Base-by-base conservation (phyloP, 2,888 invertebrate species). In the Mechanitis mazaeus region DNA sequence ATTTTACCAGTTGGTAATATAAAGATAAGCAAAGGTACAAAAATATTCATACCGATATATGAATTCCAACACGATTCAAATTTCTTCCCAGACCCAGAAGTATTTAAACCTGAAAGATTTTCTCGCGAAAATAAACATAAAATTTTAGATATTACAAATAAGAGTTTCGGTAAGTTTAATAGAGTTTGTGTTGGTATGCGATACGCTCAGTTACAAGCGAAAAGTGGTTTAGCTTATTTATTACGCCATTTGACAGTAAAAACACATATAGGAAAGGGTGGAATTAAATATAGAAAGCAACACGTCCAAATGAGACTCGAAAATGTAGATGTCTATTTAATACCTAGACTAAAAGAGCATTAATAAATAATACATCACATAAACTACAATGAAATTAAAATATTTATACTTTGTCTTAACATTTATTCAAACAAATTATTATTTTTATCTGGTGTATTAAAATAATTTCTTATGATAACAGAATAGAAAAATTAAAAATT, bases 121-220 rank as follows among this genome's bases (percentile, higher is more conserved):
- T 63, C 71, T 4, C 70, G 73, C 0, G 79, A 83, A 47, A 64
- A 69, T 4, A 72, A 71, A 59, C 66, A 75, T 0, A 75, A 68
- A 47, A 47, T 60, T 11, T 28, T 50, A 7, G 80, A 81, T 33
- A 68, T 70, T 45, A 73, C 75, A 0, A 90, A 80, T 59, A 67
- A 86, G 69, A 87, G 90, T 1, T 91, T 90, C 67, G 90, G 90
- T 1, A 83, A 77, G 69, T 90, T 89, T 0, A 80, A 81, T 3
- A 74, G 90, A 53, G 72, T 79, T 20, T 91, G 91, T 64, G 83
- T 91, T 3, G 91, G 90, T 66, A 69, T 73, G 60, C 76, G 80
- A 63, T 81, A 75, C 60, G 81, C 81, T 1, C 71, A 68, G 3
- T n/a, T 45, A n/a, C 45, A 45, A 45, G n/a, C n/a, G 2, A 45